These are phyloP conservation scores for Cygnus atratus DNA, from an alignment of 2,113 vertebrate genomes.

Conservation along the genomic window DNA sequence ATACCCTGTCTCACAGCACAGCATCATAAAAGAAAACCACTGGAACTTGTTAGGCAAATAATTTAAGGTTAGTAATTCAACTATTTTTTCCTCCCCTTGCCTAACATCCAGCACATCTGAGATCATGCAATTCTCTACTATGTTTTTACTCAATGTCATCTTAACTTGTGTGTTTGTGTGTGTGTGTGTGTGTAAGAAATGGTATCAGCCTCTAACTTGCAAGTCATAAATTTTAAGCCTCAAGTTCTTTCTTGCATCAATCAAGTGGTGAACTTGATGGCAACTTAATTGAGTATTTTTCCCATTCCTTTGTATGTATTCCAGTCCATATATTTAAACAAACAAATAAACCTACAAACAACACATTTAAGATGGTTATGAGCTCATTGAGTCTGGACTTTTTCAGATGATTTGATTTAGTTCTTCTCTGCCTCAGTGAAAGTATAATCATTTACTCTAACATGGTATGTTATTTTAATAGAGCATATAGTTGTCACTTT, in stretches of 20 bases:
- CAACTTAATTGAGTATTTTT: background rate
- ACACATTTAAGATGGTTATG: background rate
- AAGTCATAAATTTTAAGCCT: background rate
- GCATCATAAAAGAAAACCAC: background rate
- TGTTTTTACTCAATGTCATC: background rate
- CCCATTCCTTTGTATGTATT: background rate
- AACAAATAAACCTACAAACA: no score
- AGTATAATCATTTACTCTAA: background rate
- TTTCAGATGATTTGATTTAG: background rate
- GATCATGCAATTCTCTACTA: background rate
- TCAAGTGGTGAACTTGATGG: background rate
- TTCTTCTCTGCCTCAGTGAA: background rate
- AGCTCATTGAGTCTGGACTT: background rate
- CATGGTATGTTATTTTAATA: background rate
- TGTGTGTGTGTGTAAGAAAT: background rate
- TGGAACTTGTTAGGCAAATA: background rate
- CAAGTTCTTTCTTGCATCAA: background rate
- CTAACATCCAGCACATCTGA: background rate
- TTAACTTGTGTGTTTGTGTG: background rate
- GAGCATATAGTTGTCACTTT: background rate
- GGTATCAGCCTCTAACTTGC: background rate
- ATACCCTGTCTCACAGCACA: background rate
- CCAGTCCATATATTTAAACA: background rate
- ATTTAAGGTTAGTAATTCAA: background rate
- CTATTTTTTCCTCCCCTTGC: background rate